phyloP scores from a whole-genome alignment of 2,888 invertebrate genomes.

The Copidosoma aretas region DNA sequence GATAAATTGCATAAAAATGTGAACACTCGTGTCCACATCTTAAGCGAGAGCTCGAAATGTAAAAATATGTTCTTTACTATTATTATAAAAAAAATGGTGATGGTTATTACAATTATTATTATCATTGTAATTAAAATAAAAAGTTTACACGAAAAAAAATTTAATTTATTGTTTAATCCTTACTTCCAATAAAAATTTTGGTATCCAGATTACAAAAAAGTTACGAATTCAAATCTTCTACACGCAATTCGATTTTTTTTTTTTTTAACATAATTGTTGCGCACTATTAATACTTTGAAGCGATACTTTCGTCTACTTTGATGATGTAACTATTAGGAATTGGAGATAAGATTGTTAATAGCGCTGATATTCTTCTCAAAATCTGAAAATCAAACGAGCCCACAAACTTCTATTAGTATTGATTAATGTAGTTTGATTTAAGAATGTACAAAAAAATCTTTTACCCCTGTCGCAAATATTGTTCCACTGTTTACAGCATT shows the following conservation, averaged over 20 bases:
- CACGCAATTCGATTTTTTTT: neutral
- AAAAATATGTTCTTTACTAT: constrained; percentile 47
- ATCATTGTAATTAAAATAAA: constrained; percentile 56
- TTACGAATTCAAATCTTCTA: neutral
- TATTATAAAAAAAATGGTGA: constrained; percentile 47
- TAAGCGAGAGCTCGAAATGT: constrained; percentile 40
- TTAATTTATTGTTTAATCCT: neutral
- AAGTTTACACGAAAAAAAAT: constrained; percentile 49
- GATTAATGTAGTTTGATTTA: neutral
- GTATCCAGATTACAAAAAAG: neutral
- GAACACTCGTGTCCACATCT: constrained; percentile 27
- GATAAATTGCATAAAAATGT: constrained; percentile 29
- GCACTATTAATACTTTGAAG: neutral
- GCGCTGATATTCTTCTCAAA: neutral
- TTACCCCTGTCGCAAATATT: constrained; percentile 12
- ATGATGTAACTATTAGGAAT: no score
- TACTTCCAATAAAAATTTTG: neutral
- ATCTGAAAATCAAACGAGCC: neutral
- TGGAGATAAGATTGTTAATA: no score
- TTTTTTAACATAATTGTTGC: no score
- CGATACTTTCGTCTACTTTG: neutral
- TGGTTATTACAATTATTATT: constrained; percentile 49
- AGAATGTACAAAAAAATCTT: neutral
- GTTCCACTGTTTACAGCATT: constrained; percentile 6
- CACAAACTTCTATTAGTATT: neutral